Percentiles rank a stretch among this genome's conserved stretches.
Conservation (phyloP, 2,113 vertebrate genomes). For the Puffinus mauretanicus region DNA sequence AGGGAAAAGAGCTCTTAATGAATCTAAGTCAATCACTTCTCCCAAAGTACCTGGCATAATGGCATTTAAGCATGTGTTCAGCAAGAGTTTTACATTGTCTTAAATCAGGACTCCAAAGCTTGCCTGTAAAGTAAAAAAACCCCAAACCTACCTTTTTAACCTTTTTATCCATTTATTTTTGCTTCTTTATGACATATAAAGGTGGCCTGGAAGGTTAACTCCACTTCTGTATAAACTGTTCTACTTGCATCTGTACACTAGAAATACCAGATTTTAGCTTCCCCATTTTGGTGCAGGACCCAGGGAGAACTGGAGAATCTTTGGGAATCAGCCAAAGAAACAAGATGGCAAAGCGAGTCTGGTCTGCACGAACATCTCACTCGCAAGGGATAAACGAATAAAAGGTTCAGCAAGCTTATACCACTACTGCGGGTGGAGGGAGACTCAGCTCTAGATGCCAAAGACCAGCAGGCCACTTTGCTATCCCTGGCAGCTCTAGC, state of each 20-base stretch:
- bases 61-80: neutral
- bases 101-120: neutral
- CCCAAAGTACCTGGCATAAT: neutral
- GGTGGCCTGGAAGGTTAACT: neutral
- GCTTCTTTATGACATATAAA: neutral
- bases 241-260: neutral
- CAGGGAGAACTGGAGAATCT: neutral
- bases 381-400: accelerated
- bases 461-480: neutral
- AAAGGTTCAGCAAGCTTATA: neutral
- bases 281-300: neutral
- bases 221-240: neutral
- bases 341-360: neutral
- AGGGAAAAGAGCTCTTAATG: neutral
- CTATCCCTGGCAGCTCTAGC: neutral
- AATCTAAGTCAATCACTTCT: neutral
- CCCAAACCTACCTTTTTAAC: neutral
- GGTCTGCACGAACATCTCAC: neutral
- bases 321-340: neutral
- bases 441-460: neutral
- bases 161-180: neutral
- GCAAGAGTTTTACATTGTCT: neutral
- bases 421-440: neutral
- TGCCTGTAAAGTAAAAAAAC: neutral
- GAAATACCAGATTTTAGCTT: neutral